Percentiles rank a stretch among this genome's conserved stretches.
Evolutionary conservation across 2,113 vertebrate genomes (phyloP).

Genomic region (Myotis davidii): DNA sequence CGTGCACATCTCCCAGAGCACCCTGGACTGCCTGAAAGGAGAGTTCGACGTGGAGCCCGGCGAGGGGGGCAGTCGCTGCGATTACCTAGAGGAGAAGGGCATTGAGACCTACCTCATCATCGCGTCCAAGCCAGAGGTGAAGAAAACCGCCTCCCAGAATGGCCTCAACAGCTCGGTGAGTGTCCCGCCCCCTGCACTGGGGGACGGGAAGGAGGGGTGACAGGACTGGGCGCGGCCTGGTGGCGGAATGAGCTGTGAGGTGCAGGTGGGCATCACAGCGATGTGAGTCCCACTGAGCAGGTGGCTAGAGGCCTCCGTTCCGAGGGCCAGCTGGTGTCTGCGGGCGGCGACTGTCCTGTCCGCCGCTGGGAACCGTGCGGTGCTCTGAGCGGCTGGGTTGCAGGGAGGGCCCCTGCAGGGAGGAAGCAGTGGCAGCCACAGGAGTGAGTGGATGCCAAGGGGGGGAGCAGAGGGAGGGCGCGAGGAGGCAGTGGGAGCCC

Average conservation of each 20-base stretch:
- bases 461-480: neutral
- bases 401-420: rapidly evolving
- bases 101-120: slow-evolving; percentile 94
- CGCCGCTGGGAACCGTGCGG: rapidly evolving
- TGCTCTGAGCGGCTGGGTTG: neutral
- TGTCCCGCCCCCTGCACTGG: rapidly evolving
- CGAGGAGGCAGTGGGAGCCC: too few species aligned
- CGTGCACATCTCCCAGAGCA: slow-evolving; percentile 96
- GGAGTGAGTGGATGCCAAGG: rapidly evolving
- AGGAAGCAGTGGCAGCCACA: neutral
- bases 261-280: rapidly evolving
- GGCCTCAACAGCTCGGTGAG: slow-evolving; percentile 93
- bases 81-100: slow-evolving; percentile 94
- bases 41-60: slow-evolving; percentile 96
- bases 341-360: neutral
- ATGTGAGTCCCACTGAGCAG: neutral
- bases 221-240: neutral
- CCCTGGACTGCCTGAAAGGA: slow-evolving; percentile 93
- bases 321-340: neutral
- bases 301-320: neutral
- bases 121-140: slow-evolving; percentile 85
- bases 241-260: neutral
- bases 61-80: slow-evolving; percentile 92
- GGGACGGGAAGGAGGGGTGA: neutral
- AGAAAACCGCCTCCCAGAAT: slow-evolving; percentile 87